A percentile compares a stretch with the other conserved stretches of the same genome.
Conservation (phyloP, 2,797 vertebrate genomes). For the Sciurus vulgaris region DNA sequence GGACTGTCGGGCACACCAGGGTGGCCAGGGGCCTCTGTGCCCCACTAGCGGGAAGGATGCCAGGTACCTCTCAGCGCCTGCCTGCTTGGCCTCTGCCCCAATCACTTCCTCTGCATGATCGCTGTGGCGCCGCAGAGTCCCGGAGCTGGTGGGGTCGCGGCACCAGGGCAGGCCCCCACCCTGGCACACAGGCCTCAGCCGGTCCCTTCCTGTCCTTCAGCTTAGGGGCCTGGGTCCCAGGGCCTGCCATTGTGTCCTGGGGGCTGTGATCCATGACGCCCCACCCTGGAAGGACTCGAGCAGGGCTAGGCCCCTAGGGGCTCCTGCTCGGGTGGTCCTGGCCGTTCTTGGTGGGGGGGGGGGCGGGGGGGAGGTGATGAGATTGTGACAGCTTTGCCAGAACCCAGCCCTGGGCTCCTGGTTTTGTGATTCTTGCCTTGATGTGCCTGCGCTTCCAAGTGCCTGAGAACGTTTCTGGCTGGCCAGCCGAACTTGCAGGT, state of each 20-base stretch:
- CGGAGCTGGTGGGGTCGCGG: background rate
- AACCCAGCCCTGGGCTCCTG: background rate
- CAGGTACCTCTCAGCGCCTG: slow-evolving; percentile 76
- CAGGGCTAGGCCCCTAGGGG: background rate
- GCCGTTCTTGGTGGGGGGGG: background rate
- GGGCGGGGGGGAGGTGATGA: background rate
- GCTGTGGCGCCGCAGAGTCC: background rate
- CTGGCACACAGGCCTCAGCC: background rate
- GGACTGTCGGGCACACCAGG: slow-evolving; percentile 74
- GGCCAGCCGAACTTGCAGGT: background rate
- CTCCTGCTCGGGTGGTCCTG: background rate
- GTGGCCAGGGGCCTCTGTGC: slow-evolving; percentile 73
- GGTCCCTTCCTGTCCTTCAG: background rate
- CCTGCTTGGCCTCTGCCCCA: slow-evolving; percentile 70
- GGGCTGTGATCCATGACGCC: rapidly evolving
- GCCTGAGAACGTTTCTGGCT: background rate
- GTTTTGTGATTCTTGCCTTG: background rate
- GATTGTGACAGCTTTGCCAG: background rate
- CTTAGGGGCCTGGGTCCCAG: background rate
- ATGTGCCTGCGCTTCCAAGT: background rate
- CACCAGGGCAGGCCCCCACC: background rate
- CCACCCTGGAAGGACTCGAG: background rate
- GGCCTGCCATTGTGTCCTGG: background rate
- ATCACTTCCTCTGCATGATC: slow-evolving; percentile 69
- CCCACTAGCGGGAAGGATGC: slow-evolving; percentile 74